Base-by-base conservation (phyloP, 2,113 vertebrate genomes). In the Desmodus rotundus region DNA sequence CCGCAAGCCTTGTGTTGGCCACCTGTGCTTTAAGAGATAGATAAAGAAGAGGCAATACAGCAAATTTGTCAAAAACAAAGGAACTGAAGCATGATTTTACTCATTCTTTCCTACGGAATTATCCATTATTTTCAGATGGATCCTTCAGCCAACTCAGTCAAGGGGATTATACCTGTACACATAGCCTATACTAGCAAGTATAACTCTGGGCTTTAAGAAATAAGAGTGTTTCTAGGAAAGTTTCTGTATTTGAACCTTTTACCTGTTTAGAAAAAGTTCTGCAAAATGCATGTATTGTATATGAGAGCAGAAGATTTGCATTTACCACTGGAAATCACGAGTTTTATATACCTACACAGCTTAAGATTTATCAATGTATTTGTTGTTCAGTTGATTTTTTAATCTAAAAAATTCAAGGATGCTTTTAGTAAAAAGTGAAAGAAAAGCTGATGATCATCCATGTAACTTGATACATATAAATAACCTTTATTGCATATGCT, bases 371-470 rank as follows among this genome's bases (percentile, higher is more conserved):
- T 43, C 54, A 52, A 24, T 73, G 47, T 85, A 65, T 58, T 52
- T 56, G 73, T 72, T 74, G 26, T 86, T 45, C 63, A 8, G 33
- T 68, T 88, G 13, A 50, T 15, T 80, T 72, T 63, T 31, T 28
- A 74, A 87, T 80, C 70, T 72, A 89, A 95, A 93, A 92, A 94
- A 43, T 81, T 85, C 74, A 58, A 86, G 31, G 3, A 9, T 72
- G 12, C 19, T 77, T 80, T 94, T 41, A 89, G n/a, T 50, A 87
- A 95, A 95, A 93, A 73, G 11, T 28, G 33, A 95, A 87, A 93
- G 28, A 43, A 95, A 92, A 82, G 3, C 54, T 92, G 38, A 14
- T 43, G 81, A 65, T 87, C 77, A 86, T 28, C 61, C 26, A 83
- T 31, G 12, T 67, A 77, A 61, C 41, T 58, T 54, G 67, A 91